Conservation (phyloP, 2,113 vertebrate genomes). For the Sardina pilchardus region DNA sequence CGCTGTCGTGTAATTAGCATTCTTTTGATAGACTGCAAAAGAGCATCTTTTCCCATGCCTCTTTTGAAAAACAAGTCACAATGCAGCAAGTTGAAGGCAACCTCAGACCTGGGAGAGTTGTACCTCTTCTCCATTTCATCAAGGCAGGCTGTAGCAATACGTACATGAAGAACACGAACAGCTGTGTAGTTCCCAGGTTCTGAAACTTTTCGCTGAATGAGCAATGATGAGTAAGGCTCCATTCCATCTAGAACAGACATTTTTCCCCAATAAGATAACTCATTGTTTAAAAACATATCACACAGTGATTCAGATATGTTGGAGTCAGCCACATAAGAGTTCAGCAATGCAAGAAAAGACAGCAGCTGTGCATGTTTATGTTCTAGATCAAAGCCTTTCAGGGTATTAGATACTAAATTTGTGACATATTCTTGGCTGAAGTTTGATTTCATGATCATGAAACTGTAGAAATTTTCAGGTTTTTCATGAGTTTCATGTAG, state of each 20-base stretch:
- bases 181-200: constrained; percentile 33
- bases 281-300: constrained; percentile 51
- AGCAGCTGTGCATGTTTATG: constrained; percentile 33
- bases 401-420: constrained; percentile 40
- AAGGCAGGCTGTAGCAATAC: constrained; percentile 54
- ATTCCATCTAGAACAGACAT: constrained; percentile 50
- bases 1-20: constrained; percentile 58
- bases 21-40: constrained; percentile 38
- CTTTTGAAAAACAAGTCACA: constrained; percentile 59
- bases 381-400: constrained; percentile 47
- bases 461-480: constrained; percentile 64
- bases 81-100: constrained; percentile 46
- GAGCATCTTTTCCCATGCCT: constrained; percentile 45
- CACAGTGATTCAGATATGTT: constrained; percentile 47
- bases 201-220: constrained; percentile 37
- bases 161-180: constrained; percentile 45
- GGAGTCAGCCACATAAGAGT: constrained; percentile 43
- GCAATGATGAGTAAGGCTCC: constrained; percentile 44
- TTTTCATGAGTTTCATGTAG: constrained; percentile 58
- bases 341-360: constrained; percentile 50
- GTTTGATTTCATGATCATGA: constrained; percentile 64
- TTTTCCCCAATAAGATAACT: rapidly evolving
- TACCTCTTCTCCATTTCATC: constrained; percentile 37
- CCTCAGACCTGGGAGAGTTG: neutral
- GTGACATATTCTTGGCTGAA: constrained; percentile 46